Conservation (phyloP, 2,888 invertebrate species). For the Mythimna lalbum region DNA sequence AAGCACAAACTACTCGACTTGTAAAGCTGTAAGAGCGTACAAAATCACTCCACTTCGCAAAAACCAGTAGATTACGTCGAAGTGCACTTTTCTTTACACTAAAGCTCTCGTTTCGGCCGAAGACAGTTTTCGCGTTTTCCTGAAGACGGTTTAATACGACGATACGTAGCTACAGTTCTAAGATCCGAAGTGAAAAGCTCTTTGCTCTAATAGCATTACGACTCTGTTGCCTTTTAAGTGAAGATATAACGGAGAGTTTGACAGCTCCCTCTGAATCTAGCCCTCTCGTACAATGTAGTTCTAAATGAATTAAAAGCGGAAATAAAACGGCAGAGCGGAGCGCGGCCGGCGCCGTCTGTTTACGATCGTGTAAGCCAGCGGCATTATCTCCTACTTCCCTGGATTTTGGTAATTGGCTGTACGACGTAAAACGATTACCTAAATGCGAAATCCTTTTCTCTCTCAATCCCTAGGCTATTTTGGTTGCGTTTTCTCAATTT, state of each 20-base stretch:
- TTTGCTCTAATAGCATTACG: conserved; percentile 60
- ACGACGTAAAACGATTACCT: conserved; percentile 74
- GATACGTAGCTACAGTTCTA: conserved; percentile 54
- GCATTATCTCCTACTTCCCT: conserved; percentile 62
- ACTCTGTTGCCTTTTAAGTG: conserved; percentile 54
- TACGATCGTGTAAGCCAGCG: conserved; percentile 50
- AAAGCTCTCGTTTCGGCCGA: conserved; percentile 56
- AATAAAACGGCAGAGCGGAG: conserved; percentile 40
- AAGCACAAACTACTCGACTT: conserved; percentile 16
- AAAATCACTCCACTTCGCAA: conserved; percentile 39
- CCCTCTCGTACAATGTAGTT: conserved; percentile 50
- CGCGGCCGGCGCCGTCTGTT: conserved; percentile 35
- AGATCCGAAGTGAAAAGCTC: conserved; percentile 61
- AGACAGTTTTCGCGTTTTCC: conserved; percentile 58
- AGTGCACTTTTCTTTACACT: conserved; percentile 63
- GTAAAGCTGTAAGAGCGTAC: conserved; percentile 24
- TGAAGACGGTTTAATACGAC: conserved; percentile 45
- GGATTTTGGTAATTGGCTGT: conserved; percentile 72
- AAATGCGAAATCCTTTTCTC: conserved; percentile 71
- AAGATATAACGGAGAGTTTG: conserved; percentile 51
- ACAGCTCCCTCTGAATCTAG: conserved; percentile 48
- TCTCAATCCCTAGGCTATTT: conserved; percentile 77
- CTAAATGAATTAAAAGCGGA: conserved; percentile 52
- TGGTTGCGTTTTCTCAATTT: conserved; percentile 79
- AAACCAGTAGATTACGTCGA: conserved; percentile 58